These are phyloP conservation scores for Porites evermanni DNA, from an alignment of 92 coral and sea anemone genomes.

Conservation along the genomic window DNA sequence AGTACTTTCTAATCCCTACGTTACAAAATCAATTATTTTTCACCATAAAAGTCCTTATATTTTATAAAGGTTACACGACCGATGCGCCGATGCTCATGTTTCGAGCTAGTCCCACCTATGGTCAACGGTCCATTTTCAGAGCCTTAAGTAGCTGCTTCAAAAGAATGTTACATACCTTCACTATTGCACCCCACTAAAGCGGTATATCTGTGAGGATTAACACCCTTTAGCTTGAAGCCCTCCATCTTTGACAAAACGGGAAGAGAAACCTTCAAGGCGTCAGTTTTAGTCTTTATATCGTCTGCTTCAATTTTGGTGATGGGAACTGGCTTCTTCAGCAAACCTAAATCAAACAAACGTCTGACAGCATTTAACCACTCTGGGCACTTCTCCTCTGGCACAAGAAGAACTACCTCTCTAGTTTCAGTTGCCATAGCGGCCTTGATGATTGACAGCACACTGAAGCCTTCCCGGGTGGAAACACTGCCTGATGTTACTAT, in stretches of 20 bases:
- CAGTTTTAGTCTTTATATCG: not conserved
- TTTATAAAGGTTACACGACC: too few species aligned
- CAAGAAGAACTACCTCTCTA: conserved; percentile 10
- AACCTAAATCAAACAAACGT: not conserved
- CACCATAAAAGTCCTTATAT: too few species aligned
- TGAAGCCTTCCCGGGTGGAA: conserved; percentile 9
- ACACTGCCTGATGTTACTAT: conserved; percentile 3
- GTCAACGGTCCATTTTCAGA: too few species aligned
- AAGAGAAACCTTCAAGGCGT: not conserved
- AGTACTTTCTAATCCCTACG: too few species aligned
- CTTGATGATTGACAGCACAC: conserved; percentile 42
- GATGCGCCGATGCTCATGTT: not conserved
- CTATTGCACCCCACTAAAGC: conserved; percentile 1
- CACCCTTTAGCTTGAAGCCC: not conserved
- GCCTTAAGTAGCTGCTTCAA: not conserved
- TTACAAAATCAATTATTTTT: too few species aligned
- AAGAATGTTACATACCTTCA: conserved; percentile 5
- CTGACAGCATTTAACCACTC: conserved; percentile 19
- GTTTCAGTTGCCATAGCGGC: conserved; percentile 20
- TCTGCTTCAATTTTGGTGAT: not conserved
- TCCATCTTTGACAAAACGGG: conserved; percentile 21
- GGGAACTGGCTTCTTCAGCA: conserved; percentile 17
- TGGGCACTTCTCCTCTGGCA: conserved; percentile 6
- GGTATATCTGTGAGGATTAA: not conserved
- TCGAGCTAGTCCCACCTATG: too few species aligned